phyloP scores from a whole-genome alignment of 2,113 vertebrate species.

The Pholis gunnellus region DNA sequence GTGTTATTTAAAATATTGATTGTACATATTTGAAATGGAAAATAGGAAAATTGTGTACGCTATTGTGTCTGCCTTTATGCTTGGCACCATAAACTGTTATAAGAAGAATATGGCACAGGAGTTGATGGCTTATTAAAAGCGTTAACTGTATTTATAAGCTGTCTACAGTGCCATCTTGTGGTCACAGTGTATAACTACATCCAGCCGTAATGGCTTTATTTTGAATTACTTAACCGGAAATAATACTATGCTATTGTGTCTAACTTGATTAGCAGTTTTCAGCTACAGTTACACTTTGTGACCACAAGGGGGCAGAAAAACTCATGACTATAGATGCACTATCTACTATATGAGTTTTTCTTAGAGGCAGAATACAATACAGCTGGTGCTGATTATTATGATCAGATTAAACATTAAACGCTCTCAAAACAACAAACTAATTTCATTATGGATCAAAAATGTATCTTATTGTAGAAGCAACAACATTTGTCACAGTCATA shows the following conservation, averaged over 20 bases:
- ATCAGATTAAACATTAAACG: neutral
- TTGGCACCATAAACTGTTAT: neutral
- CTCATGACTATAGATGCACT: neutral
- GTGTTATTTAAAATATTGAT: neutral
- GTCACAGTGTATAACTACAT: neutral
- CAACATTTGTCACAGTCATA: neutral
- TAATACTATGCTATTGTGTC: neutral
- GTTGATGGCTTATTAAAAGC: neutral
- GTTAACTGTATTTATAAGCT: neutral
- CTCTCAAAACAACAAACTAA: neutral
- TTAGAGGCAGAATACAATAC: neutral
- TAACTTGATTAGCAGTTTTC: neutral
- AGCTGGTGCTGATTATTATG: neutral
- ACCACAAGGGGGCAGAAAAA: neutral
- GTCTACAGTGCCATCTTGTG: neutral
- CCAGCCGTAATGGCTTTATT: neutral
- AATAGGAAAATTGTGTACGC: neutral
- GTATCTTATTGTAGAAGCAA: neutral
- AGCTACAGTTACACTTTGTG: neutral
- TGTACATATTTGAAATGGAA: neutral
- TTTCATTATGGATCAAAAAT: neutral
- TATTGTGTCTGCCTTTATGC: neutral
- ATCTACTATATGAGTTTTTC: too few species aligned
- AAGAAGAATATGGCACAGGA: neutral
- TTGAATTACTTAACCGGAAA: neutral